These are phyloP conservation scores for Apostichopus japonicus DNA, from an alignment of 35 echinoderm and acorn worm species.

Conservation along the genomic window DNA sequence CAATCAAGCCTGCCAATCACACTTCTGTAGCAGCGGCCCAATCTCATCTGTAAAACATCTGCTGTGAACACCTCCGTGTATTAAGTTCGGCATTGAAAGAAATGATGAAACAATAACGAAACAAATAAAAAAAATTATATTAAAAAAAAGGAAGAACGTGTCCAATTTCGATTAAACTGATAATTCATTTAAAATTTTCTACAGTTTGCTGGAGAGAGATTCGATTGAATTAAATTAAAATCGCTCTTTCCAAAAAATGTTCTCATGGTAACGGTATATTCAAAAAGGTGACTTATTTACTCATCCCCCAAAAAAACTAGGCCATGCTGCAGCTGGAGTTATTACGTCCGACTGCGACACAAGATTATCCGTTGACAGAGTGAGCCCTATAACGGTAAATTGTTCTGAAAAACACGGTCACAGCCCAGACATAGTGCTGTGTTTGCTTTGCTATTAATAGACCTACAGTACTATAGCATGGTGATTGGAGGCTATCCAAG, in stretches of 20 bases:
- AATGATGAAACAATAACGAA: background rate
- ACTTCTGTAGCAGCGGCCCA: background rate
- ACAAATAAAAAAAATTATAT: background rate
- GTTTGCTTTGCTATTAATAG: background rate
- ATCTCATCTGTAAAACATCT: background rate
- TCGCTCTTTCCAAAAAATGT: background rate
- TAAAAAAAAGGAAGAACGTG: background rate
- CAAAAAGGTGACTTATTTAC: slow-evolving; percentile 7
- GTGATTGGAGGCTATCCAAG: background rate
- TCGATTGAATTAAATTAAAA: background rate
- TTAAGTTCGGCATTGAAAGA: background rate
- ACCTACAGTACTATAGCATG: background rate
- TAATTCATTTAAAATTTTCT: background rate
- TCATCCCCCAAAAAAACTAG: slow-evolving; percentile 11
- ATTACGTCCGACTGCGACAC: background rate
- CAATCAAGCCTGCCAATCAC: background rate
- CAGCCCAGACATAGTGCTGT: background rate
- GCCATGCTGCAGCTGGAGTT: slow-evolving; percentile 16
- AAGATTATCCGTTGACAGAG: too few relatives aligned
- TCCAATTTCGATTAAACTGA: slow-evolving; percentile 17
- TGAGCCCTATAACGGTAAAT: too few relatives aligned
- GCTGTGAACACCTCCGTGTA: background rate
- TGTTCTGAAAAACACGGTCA: too few relatives aligned
- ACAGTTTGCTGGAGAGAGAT: background rate
- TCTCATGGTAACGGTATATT: background rate